Conservation (phyloP, 2,797 vertebrate species). For the Hippoglossus hippoglossus region DNA sequence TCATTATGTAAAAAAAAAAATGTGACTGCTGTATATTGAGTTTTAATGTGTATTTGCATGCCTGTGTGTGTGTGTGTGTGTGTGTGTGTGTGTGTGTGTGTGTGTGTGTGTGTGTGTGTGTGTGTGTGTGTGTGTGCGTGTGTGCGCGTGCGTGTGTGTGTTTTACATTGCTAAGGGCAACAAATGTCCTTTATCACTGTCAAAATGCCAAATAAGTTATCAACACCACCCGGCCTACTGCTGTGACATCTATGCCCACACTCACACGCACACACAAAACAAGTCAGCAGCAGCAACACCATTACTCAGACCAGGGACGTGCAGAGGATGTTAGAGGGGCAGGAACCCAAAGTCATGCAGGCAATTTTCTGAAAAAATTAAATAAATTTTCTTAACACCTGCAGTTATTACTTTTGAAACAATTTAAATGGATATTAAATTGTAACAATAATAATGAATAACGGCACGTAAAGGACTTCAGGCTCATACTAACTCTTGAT, state of each 20-base stretch:
- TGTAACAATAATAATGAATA: neutral
- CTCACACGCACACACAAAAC: conserved; percentile 21
- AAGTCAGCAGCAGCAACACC: conserved; percentile 43
- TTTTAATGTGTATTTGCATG: conserved; percentile 45
- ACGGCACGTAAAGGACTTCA: too few species aligned
- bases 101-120: neutral
- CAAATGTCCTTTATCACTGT: conserved; percentile 75
- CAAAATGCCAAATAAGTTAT: conserved; percentile 77
- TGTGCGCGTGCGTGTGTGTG: neutral
- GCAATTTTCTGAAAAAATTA: neutral
- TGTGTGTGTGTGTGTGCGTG: neutral
- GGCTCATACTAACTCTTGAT: too few species aligned
- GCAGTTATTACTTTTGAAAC: neutral
- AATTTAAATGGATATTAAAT: neutral
- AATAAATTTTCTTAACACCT: neutral
- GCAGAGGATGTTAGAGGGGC: neutral
- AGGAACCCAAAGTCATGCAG: neutral
- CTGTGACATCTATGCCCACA: conserved; percentile 60
- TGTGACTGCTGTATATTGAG: conserved; percentile 16
- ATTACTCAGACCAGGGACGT: conserved; percentile 31
- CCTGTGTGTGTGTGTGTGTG: neutral
- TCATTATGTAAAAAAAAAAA: conserved; percentile 5
- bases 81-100: neutral
- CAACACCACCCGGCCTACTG: conserved; percentile 61
- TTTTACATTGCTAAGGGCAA: conserved; percentile 62